Evolutionary conservation across 2,888 invertebrate genomes (phyloP), one percentile per base, ranked within the genome.

Genomic region (Plebejus melissa): DNA sequence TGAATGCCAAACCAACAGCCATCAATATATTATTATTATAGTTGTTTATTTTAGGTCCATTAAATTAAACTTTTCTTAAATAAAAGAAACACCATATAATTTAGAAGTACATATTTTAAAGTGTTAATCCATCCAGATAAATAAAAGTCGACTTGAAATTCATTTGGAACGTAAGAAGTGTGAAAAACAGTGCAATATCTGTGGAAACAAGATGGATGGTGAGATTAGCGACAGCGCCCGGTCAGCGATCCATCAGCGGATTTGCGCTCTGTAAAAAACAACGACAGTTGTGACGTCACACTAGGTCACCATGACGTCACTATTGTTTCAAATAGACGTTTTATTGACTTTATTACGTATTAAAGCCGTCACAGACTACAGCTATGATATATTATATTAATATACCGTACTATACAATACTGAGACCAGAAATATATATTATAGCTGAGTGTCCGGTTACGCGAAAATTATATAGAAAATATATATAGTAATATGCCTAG

Each of bases 181-280:
- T 50, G 28, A 72, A 50, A 70, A 72, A 65, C 32, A 32, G 72
- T 11, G 72, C 71, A 75, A 75, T 57, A 69, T 75, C 54, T n/a
- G 38, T n/a, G 58, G 46, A 71, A 71, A 41, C 32, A 75, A 75
- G 71, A 75, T 70, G 57, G 22, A 75, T 75, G 46, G 50, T 7
- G 32, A 58, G 75, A 75, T 75, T 75, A 78, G 76, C 75, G 76
- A 75, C 71, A 78, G 78, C 77, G 78, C 78, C 75, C 72, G 77
- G 79, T 75, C 80, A 77, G 77, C 77, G 76, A 80, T 80, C 80
- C 79, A 77, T 80, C 80, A 80, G 77, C 76, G 77, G 80, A 79
- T 80, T 78, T 79, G 76, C 74, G 77, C 70, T 57, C 76, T 69
- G 60, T 60, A 60, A 60, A 60, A 28, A 60, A 58, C 58, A 58